phyloP scores from a whole-genome alignment of 2,888 invertebrate genomes.

The Chrysotoxum bicinctum region DNA sequence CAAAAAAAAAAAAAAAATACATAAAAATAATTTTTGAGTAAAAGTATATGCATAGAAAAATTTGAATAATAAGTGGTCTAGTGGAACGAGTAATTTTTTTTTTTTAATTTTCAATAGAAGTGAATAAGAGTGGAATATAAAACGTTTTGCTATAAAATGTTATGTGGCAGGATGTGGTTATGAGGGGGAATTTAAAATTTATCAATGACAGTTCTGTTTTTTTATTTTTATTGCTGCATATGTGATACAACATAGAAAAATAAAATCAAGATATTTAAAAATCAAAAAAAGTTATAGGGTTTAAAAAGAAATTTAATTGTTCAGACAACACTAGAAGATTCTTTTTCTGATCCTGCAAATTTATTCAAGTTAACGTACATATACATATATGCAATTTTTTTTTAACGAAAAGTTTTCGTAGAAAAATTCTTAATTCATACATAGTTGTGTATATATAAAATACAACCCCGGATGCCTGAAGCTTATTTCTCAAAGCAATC shows the following conservation, averaged over 20 bases:
- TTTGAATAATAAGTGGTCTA: conserved; percentile 71
- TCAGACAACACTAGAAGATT: background rate
- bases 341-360: background rate
- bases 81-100: conserved; percentile 64
- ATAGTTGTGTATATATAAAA: too few relatives aligned
- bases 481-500: too few relatives aligned
- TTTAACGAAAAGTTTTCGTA: too few relatives aligned
- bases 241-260: conserved; percentile 24
- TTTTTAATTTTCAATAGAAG: conserved; percentile 51
- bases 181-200: conserved; percentile 46
- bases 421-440: too few relatives aligned
- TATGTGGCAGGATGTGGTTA: conserved; percentile 64
- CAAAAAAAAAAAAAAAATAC: conserved; percentile 56
- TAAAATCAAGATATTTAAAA: conserved; percentile 1
- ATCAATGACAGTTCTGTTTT: conserved; percentile 53
- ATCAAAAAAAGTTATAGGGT: background rate
- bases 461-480: too few relatives aligned
- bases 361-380: too few relatives aligned
- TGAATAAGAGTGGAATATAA: conserved; percentile 66
- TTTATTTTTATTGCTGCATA: conserved; percentile 27
- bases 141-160: conserved; percentile 62
- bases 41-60: conserved; percentile 74
- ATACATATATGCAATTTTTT: too few relatives aligned
- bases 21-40: conserved; percentile 70
- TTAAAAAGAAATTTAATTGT: background rate